Evolutionary conservation across 2,797 vertebrate species (phyloP).

Genomic region (Artibeus jamaicensis): DNA sequence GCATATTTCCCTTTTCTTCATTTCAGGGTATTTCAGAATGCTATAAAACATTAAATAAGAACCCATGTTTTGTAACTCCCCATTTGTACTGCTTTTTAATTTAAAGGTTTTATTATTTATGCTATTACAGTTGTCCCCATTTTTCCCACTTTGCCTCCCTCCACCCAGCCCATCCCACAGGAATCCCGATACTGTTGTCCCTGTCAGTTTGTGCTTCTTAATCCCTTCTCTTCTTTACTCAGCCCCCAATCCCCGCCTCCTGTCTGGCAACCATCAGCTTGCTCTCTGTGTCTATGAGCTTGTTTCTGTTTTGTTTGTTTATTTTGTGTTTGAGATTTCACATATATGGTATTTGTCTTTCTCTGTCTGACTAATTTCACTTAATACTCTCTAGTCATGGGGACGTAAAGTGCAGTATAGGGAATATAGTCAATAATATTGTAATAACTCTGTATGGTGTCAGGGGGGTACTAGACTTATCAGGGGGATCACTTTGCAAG

Average conservation of each 20-base stretch:
- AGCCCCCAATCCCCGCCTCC: background rate
- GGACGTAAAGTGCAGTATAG: background rate
- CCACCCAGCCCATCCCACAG: too few species aligned
- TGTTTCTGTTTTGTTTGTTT: background rate
- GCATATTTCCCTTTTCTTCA: background rate
- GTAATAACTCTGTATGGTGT: background rate
- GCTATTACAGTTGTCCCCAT: too few species aligned
- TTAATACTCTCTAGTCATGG: background rate
- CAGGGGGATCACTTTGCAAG: background rate
- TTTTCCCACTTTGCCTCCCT: too few species aligned
- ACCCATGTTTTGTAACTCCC: background rate
- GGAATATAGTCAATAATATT: background rate
- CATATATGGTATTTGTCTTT: background rate
- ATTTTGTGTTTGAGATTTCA: background rate
- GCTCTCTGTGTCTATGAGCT: background rate
- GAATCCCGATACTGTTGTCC: too few species aligned
- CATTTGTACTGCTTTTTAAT: background rate
- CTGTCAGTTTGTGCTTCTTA: background rate
- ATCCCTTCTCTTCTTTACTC: background rate
- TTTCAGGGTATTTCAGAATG: background rate
- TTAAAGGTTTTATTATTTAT: too few species aligned
- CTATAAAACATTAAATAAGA: background rate
- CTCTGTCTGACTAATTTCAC: background rate
- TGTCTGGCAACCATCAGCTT: background rate
- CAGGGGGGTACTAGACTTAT: background rate